Evolutionary conservation across 2,113 vertebrate genomes (phyloP).

Genomic region (Pheucticus melanocephalus): DNA sequence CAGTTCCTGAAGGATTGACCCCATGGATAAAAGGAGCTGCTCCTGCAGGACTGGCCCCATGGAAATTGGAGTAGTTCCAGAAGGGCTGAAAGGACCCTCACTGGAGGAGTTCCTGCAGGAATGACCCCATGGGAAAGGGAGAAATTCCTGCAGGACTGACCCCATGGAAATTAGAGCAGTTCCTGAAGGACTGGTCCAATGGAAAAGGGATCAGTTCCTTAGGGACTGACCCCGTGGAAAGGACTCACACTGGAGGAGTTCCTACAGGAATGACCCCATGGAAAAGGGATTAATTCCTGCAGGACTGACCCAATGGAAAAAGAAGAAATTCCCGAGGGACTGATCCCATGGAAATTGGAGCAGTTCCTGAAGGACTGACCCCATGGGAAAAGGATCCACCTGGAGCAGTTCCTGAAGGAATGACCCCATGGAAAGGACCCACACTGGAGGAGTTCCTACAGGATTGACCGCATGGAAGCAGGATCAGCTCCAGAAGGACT

Average conservation of each 20-base stretch:
- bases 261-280: accelerated
- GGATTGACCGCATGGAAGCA: too few relatives aligned
- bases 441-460: too few relatives aligned
- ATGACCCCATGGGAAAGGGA: too few relatives aligned
- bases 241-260: not conserved
- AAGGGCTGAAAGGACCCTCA: too few relatives aligned
- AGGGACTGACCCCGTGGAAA: not conserved
- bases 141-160: too few relatives aligned
- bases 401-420: too few relatives aligned
- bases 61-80: too few relatives aligned
- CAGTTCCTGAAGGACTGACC: not conserved
- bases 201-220: not conserved
- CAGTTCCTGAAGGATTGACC: not conserved
- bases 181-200: too few relatives aligned
- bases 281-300: not conserved
- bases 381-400: not conserved
- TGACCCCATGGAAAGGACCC: too few relatives aligned
- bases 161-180: too few relatives aligned
- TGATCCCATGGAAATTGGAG: not conserved
- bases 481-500: not conserved
- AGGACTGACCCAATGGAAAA: too few relatives aligned
- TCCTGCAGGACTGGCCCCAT: accelerated
- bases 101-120: too few relatives aligned
- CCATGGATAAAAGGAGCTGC: not conserved
- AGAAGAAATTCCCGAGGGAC: not conserved